Evolutionary conservation across 1,140 invertebrate species (phyloP).

Genomic region (Drosophila triauraria): DNA sequence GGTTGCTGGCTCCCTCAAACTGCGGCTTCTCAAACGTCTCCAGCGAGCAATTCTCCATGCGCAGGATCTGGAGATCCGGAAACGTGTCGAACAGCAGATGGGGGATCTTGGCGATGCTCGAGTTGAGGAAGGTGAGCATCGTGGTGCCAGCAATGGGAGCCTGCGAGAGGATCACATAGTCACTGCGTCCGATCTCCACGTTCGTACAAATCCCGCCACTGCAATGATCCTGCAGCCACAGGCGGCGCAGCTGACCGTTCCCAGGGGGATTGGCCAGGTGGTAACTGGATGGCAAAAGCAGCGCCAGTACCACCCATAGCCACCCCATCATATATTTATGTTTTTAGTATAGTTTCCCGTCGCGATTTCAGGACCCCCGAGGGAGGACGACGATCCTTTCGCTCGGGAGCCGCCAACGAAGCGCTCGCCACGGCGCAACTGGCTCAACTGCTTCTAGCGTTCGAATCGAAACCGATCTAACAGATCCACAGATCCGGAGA

Average conservation of each 20-base stretch:
- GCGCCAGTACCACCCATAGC: conserved; percentile 19
- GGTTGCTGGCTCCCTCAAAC: conserved; percentile 81
- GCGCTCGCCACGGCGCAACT: conserved; percentile 74
- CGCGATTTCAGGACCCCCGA: conserved; percentile 31
- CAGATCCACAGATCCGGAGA: conserved; percentile 31
- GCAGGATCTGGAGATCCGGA: conserved; percentile 78
- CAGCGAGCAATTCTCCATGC: conserved; percentile 80
- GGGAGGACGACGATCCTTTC: conserved; percentile 23
- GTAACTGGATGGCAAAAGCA: conserved; percentile 24
- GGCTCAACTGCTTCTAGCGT: conserved; percentile 59
- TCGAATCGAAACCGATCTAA: conserved; percentile 20
- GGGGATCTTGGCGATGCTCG: conserved; percentile 79
- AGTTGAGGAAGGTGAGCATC: conserved; percentile 78
- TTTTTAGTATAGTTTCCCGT: conserved; percentile 3
- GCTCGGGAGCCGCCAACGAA: conserved; percentile 65
- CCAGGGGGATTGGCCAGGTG: conserved; percentile 29
- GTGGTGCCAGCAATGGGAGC: conserved; percentile 54
- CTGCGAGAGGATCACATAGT: conserved; percentile 80
- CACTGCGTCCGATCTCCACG: conserved; percentile 70
- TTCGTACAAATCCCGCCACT: conserved; percentile 65
- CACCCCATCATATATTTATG: conserved; percentile 13
- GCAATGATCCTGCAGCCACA: conserved; percentile 84
- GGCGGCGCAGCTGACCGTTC: conserved; percentile 68
- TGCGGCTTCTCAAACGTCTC: conserved; percentile 80
- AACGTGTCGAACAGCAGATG: conserved; percentile 82